These are phyloP conservation scores for Allygus modestus DNA, from an alignment of 2,888 invertebrate species.

Conservation along the genomic window DNA sequence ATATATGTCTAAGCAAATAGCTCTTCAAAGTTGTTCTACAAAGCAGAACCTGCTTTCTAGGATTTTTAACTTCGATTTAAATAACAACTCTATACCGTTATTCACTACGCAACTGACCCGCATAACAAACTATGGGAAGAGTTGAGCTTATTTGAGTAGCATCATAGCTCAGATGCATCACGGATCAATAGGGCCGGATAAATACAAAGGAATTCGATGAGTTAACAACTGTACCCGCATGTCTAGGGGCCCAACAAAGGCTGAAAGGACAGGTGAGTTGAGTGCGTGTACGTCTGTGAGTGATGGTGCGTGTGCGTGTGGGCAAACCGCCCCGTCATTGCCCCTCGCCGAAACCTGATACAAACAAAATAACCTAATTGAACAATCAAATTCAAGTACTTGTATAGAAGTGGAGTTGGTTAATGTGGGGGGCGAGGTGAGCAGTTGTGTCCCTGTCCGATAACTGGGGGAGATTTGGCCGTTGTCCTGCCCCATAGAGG, in stretches of 20 bases:
- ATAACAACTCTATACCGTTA: not conserved
- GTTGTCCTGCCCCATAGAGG: not conserved
- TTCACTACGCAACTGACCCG: not conserved
- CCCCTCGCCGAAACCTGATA: slow-evolving; percentile 42
- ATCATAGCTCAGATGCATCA: not conserved
- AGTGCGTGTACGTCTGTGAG: not conserved
- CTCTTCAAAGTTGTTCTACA: too few relatives aligned
- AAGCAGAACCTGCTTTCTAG: too few relatives aligned
- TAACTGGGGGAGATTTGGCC: slow-evolving; percentile 30
- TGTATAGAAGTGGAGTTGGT: slow-evolving; percentile 44
- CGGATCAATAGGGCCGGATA: not conserved
- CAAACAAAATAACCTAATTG: slow-evolving; percentile 54
- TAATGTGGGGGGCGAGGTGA: not conserved
- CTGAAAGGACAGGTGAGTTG: not conserved
- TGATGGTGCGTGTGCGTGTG: not conserved
- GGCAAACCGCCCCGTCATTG: slow-evolving; percentile 45
- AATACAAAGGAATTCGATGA: not conserved
- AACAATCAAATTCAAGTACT: slow-evolving; percentile 55
- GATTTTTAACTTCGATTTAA: too few relatives aligned
- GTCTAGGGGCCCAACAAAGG: not conserved
- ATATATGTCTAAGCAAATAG: too few relatives aligned
- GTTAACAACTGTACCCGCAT: slow-evolving; percentile 13
- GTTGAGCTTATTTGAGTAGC: slow-evolving; percentile 3
- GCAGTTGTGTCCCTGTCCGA: not conserved
- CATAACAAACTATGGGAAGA: not conserved